Evolutionary conservation across 2,113 vertebrate species (phyloP), one percentile per base, ranked within the genome.

Genomic region (Haplochromis vanheusdeni): DNA sequence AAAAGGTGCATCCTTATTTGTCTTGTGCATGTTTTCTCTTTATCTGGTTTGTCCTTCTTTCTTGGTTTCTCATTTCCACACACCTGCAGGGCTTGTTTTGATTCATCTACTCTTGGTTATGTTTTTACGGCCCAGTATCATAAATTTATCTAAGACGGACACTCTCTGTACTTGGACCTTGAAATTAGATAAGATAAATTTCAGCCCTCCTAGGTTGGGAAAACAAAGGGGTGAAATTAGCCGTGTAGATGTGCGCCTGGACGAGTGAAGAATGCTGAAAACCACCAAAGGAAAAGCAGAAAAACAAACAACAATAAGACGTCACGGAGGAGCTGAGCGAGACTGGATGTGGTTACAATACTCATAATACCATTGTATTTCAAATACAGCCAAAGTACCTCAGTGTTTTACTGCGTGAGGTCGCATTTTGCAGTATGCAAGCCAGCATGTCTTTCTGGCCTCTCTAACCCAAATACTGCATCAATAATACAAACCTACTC

Each of bases 281-380:
- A 73, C 35, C 35, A 70, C 5, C 65, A 26, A 17, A 45, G 60
- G 19, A 65, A 65, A 65, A 65, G 31, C 60, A 70, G 65, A 40
- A 6, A 73, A 45, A 26, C 0, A 68, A 0, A 21, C 11, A 35
- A n/a, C 9, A 37, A 13, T 14, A 28, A 28, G 21, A 26, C 2
- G 3, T 11, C 40, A 77, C 6, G 2, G 16, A 77, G 17, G 3
- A 4, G 26, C 6, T 31, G 23, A 77, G 23, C 17, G 9, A 49
- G n/a, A 16, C 12, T 42, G 65, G n/a, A 16, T 42, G 7, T 70
- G 21, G n/a, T 23, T 65, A 23, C 37, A 42, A 6, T 70, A 16
- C 65, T 42, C 65, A 16, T 16, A 2, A n/a, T 9, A 70, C n/a
- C 37, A 23, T 2, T 9, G n/a, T 42, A 16, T 23, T 70, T 42